A percentile compares a stretch with the other conserved stretches of the same genome.
phyloP scores from a whole-genome alignment of 2,888 invertebrate species.

The Xylocampa areola region DNA sequence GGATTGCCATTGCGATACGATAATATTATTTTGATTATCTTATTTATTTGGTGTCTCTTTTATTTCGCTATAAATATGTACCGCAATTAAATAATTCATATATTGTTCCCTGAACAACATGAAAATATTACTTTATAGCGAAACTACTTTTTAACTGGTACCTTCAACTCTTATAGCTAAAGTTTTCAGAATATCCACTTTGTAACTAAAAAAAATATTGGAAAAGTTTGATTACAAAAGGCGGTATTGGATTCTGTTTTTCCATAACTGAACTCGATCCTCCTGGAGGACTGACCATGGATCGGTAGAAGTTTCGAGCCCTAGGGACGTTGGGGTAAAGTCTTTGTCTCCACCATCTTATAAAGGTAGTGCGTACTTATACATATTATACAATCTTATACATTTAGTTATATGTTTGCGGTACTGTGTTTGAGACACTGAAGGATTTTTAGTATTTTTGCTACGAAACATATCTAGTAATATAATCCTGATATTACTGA shows the following conservation, averaged over 20 bases:
- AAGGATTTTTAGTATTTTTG: too few species aligned
- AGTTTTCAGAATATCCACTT: slow-evolving; percentile 20
- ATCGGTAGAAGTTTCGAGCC: slow-evolving; percentile 54
- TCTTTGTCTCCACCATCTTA: slow-evolving; percentile 34
- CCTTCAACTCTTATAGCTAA: slow-evolving; percentile 11
- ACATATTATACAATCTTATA: slow-evolving; percentile 34
- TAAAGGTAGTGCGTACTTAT: slow-evolving; percentile 22
- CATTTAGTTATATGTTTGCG: slow-evolving; percentile 26
- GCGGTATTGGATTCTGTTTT: slow-evolving; percentile 43
- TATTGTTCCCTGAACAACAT: not conserved
- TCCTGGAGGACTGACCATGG: slow-evolving; percentile 56
- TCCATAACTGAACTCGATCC: slow-evolving; percentile 48
- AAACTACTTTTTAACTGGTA: slow-evolving; percentile 9
- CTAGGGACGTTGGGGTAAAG: slow-evolving; percentile 39
- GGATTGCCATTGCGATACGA: too few species aligned
- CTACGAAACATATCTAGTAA: too few species aligned
- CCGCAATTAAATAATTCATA: too few species aligned
- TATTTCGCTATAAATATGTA: too few species aligned
- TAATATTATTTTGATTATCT: too few species aligned
- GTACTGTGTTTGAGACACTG: too few species aligned
- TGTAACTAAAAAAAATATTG: slow-evolving; percentile 42
- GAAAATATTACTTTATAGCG: slow-evolving; percentile 1
- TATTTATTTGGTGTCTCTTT: too few species aligned
- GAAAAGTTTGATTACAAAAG: slow-evolving; percentile 60
- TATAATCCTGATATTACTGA: too few species aligned